phyloP scores from a whole-genome alignment of 2,797 vertebrate genomes.

The Oryzias sinensis region DNA sequence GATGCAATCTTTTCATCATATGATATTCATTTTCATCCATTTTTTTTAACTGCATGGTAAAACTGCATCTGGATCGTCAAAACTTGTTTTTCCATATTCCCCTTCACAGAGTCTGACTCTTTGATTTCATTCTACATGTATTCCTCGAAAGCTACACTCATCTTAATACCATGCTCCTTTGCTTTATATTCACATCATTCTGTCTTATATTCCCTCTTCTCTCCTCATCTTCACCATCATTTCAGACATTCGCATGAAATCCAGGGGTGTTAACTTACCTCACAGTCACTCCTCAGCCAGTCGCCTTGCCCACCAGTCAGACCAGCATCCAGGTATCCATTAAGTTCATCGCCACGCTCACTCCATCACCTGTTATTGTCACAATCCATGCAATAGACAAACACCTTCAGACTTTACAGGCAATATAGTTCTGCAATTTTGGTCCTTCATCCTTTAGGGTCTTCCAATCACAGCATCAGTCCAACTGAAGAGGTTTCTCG shows the following conservation, averaged over 20 bases:
- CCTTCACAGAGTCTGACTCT: conserved; percentile 14
- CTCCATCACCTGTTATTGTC: conserved; percentile 25
- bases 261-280: conserved; percentile 67
- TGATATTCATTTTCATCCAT: conserved; percentile 33
- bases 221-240: conserved; percentile 53
- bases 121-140: conserved; percentile 24
- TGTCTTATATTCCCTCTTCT: conserved; percentile 13
- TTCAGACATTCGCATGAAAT: conserved; percentile 81
- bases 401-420: not conserved
- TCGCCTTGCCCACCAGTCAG: conserved; percentile 70
- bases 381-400: conserved; percentile 10
- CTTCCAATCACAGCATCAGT: conserved; percentile 78
- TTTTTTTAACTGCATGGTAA: conserved; percentile 47
- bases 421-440: not conserved
- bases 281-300: conserved; percentile 73
- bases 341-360: conserved; percentile 28
- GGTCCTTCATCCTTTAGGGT: conserved; percentile 64
- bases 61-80: conserved; percentile 47
- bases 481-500: conserved; percentile 86
- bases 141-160: conserved; percentile 8
- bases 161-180: conserved; percentile 8
- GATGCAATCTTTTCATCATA: conserved; percentile 28
- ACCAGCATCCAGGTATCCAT: conserved; percentile 75
- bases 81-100: conserved; percentile 6
- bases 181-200: conserved; percentile 13